A percentile compares a stretch with the other conserved stretches of the same genome.
Conservation (phyloP, 2,888 invertebrate species). For the Cryptus viduatorius region DNA sequence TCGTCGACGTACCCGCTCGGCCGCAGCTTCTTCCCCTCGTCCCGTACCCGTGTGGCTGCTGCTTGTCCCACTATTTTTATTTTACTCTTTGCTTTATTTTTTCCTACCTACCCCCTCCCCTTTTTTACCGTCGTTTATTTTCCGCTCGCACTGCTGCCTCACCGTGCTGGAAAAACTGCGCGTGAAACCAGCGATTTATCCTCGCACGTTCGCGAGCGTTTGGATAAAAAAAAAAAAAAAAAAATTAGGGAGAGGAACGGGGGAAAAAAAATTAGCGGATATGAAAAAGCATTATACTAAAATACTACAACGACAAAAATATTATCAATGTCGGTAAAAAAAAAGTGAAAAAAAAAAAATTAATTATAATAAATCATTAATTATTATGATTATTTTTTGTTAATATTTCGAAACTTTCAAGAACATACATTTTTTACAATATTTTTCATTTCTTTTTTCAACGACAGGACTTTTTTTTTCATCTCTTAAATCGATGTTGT, state of each 20-base stretch:
- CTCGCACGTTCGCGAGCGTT: constrained; percentile 60
- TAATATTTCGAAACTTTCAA: too few relatives aligned
- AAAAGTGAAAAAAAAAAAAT: not conserved
- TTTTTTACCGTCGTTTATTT: constrained; percentile 48
- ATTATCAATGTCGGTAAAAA: not conserved
- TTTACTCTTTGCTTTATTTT: constrained; percentile 36
- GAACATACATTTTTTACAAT: too few relatives aligned
- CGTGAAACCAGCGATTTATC: constrained; percentile 74
- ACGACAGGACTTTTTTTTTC: too few relatives aligned
- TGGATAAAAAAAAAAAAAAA: constrained; percentile 50
- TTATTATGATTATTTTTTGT: not conserved
- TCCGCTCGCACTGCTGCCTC: constrained; percentile 18
- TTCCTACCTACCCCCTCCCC: not conserved
- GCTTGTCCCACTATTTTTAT: constrained; percentile 31
- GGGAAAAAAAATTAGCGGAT: constrained; percentile 15
- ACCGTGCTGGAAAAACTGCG: constrained; percentile 44
- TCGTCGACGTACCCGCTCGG: constrained; percentile 18
- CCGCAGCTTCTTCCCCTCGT: constrained; percentile 43
- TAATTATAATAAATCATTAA: not conserved
- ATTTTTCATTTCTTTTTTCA: too few relatives aligned
- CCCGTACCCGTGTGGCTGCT: constrained; percentile 6
- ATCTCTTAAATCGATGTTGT: too few relatives aligned
- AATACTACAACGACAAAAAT: not conserved
- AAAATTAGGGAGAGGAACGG: constrained; percentile 19
- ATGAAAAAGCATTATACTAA: not conserved